phyloP scores from a whole-genome alignment of 2,888 invertebrate species.

The Odontothrips loti region DNA sequence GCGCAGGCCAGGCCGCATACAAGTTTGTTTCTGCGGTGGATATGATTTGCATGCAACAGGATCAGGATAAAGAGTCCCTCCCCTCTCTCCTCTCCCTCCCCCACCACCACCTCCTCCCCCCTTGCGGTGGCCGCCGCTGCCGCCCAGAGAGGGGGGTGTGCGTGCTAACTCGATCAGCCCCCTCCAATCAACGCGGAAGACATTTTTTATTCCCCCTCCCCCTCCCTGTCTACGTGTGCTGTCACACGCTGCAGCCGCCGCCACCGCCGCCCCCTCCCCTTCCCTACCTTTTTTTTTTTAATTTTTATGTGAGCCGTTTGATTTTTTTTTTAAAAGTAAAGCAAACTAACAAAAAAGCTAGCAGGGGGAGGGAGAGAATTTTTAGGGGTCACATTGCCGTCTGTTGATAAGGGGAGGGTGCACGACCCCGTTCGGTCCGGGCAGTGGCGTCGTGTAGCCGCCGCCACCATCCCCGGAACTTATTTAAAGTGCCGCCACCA shows the following conservation, averaged over 20 bases:
- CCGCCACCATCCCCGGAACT: too few species aligned
- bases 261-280: not conserved
- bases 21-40: slow-evolving; percentile 3
- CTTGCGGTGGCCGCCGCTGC: not conserved
- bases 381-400: too few species aligned
- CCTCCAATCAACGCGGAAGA: not conserved
- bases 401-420: not conserved
- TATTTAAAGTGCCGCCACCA: too few species aligned
- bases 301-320: not conserved
- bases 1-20: not conserved
- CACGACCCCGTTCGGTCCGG: not conserved
- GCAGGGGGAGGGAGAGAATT: too few species aligned
- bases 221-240: not conserved
- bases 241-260: not conserved
- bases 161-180: not conserved
- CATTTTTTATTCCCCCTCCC: not conserved
- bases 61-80: slow-evolving; percentile 1
- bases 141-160: too few species aligned
- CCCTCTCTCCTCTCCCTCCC: not conserved
- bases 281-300: not conserved
- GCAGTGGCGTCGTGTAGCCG: too few species aligned
- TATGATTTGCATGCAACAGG: slow-evolving; percentile 26
- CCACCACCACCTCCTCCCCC: not conserved
- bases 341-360: not conserved
- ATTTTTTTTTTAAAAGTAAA: too few species aligned